Conservation (phyloP, 2,113 vertebrate genomes). For the Pleuronectes platessa region DNA sequence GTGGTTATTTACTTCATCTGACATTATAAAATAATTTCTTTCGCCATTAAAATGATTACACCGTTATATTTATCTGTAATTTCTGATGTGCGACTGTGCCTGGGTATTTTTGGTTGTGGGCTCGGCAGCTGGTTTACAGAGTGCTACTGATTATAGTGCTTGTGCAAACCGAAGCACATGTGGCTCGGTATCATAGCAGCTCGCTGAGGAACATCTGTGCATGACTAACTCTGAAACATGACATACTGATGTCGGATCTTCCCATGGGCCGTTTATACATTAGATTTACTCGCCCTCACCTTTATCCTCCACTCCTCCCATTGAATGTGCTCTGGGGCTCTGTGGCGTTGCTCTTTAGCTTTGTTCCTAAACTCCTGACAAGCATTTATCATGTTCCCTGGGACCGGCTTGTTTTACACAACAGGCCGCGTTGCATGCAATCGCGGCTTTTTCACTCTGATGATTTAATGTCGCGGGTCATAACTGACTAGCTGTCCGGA, state of each 20-base stretch:
- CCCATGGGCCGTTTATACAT: slow-evolving; percentile 49
- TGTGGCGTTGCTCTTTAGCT: slow-evolving; percentile 42
- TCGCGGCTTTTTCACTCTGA: slow-evolving; percentile 22
- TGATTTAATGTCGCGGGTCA: slow-evolving; percentile 48
- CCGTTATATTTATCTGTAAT: slow-evolving; percentile 51
- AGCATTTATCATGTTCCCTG: slow-evolving; percentile 49
- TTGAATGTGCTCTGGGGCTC: slow-evolving; percentile 15
- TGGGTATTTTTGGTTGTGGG: slow-evolving; percentile 74
- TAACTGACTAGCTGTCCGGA: slow-evolving; percentile 43
- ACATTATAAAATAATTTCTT: slow-evolving; percentile 55
- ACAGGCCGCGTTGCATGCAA: slow-evolving; percentile 47
- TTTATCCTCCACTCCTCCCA: slow-evolving; percentile 34
- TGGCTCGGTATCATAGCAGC: slow-evolving; percentile 60
- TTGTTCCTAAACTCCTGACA: slow-evolving; percentile 52
- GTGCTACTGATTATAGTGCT: slow-evolving; percentile 80
- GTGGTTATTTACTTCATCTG: slow-evolving; percentile 68
- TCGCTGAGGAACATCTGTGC: slow-evolving; percentile 72
- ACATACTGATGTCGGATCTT: slow-evolving; percentile 59
- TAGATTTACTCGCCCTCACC: slow-evolving; percentile 60
- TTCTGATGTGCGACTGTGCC: slow-evolving; percentile 58
- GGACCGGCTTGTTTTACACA: slow-evolving; percentile 51
- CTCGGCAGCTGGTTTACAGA: slow-evolving; percentile 66
- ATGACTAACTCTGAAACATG: slow-evolving; percentile 67
- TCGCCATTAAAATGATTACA: slow-evolving; percentile 59
- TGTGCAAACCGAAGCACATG: slow-evolving; percentile 65